phyloP scores from a whole-genome alignment of 2,113 vertebrate genomes.

The Pseudonaja textilis region DNA sequence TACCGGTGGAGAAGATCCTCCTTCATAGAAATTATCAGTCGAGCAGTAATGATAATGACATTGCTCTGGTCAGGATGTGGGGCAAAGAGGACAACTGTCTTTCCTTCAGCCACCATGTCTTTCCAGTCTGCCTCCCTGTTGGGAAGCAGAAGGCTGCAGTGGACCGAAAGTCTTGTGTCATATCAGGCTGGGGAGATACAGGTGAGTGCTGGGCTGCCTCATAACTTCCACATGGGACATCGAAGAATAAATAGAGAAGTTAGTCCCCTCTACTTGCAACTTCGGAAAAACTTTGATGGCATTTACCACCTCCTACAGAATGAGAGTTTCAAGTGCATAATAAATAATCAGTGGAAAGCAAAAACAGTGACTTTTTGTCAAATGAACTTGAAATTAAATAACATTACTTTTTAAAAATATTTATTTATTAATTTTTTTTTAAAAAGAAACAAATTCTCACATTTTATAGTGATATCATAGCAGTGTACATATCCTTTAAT shows the following conservation, averaged over 20 bases:
- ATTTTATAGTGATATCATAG: no score
- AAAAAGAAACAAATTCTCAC: no score
- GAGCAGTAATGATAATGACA: constrained; percentile 83
- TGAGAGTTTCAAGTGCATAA: background rate
- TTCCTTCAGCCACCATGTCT: constrained; percentile 76
- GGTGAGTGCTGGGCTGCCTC: constrained; percentile 62
- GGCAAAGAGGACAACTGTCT: constrained; percentile 80
- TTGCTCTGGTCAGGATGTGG: constrained; percentile 81
- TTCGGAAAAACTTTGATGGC: background rate
- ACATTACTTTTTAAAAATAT: background rate
- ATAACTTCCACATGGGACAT: background rate
- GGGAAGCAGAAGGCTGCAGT: constrained; percentile 58
- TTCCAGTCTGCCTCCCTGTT: constrained; percentile 80
- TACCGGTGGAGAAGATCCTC: constrained; percentile 75
- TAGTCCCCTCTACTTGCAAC: background rate
- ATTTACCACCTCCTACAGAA: background rate
- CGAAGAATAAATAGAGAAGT: background rate
- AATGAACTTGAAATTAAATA: background rate
- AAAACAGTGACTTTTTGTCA: background rate
- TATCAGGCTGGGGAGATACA: constrained; percentile 80
- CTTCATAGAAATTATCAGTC: constrained; percentile 85
- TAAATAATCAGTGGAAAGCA: background rate
- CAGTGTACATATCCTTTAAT: no score
- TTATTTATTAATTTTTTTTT: no score
- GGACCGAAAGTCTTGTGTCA: constrained; percentile 76